Conservation (phyloP, 2,888 invertebrate genomes). For the Andrena chrysosceles region DNA sequence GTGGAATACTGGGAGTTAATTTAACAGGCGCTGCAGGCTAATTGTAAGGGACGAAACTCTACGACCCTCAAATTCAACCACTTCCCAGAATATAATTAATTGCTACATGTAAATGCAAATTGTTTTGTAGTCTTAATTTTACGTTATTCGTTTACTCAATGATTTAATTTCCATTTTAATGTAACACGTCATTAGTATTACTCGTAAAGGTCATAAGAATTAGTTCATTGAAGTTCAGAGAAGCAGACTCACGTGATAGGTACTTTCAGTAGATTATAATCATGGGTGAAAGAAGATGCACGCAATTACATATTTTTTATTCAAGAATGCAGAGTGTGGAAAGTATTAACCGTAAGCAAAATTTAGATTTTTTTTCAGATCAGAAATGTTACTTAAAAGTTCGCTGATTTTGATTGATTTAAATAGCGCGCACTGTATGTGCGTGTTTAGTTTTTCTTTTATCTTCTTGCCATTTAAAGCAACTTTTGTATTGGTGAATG, state of each 20-base stretch:
- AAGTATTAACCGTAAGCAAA: not conserved
- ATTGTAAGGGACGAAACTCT: conserved; percentile 27
- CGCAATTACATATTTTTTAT: no score
- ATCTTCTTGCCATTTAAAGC: not conserved
- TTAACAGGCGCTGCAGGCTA: conserved; percentile 11
- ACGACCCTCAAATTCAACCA: conserved; percentile 21
- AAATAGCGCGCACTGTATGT: conserved; percentile 18
- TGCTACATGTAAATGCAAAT: conserved; percentile 36
- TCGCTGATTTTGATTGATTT: not conserved
- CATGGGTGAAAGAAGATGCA: no score
- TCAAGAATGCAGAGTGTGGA: not conserved
- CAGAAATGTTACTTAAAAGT: not conserved
- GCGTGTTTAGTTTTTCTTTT: not conserved
- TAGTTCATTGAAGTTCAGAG: not conserved
- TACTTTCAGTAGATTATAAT: no score
- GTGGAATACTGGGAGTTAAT: conserved; percentile 37
- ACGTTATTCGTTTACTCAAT: conserved; percentile 4
- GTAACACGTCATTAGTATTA: not conserved
- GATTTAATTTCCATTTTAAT: not conserved
- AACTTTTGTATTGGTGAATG: not conserved
- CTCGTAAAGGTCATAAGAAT: not conserved
- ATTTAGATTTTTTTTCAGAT: not conserved
- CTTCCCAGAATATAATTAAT: conserved; percentile 35
- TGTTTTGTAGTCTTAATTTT: conserved; percentile 12
- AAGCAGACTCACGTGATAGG: no score